Evolutionary conservation across 2,888 invertebrate species (phyloP).

Genomic region (Cylloceria caligata): DNA sequence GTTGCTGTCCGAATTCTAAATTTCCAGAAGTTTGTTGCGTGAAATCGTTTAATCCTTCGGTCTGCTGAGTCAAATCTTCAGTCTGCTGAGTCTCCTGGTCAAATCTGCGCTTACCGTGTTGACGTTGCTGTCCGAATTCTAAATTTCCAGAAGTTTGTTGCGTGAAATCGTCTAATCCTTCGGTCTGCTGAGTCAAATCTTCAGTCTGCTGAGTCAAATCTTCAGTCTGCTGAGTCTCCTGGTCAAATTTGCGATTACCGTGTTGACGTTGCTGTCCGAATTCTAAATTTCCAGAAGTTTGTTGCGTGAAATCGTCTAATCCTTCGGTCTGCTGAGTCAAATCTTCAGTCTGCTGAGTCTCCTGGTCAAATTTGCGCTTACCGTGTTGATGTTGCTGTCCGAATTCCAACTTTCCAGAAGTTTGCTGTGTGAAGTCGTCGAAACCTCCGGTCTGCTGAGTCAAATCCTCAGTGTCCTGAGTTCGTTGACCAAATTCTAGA

Average conservation of each 20-base stretch:
- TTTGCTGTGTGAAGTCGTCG: constrained; percentile 50
- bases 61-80: constrained; percentile 69
- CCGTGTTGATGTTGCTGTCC: constrained; percentile 66
- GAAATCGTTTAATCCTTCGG: constrained; percentile 38
- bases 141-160: constrained; percentile 9
- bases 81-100: constrained; percentile 61
- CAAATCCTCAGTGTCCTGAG: constrained; percentile 67
- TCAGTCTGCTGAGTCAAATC: constrained; percentile 63
- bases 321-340: constrained; percentile 63
- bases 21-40: constrained; percentile 65
- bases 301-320: constrained; percentile 61
- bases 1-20: constrained; percentile 38
- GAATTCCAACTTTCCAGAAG: constrained; percentile 62
- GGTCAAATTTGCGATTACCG: constrained; percentile 5
- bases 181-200: constrained; percentile 67
- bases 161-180: too few species aligned
- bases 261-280: constrained; percentile 66
- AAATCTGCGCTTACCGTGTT: constrained; percentile 37
- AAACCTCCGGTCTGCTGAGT: constrained; percentile 66
- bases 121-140: constrained; percentile 68
- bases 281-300: constrained; percentile 56
- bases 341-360: constrained; percentile 65
- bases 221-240: constrained; percentile 63
- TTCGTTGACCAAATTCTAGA: constrained; percentile 52
- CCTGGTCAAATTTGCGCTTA: too few species aligned